A percentile compares a stretch with the other conserved stretches of the same genome.
These are phyloP conservation scores for Zonitis immaculata DNA, from an alignment of 2,888 invertebrate genomes.

Conservation along the genomic window DNA sequence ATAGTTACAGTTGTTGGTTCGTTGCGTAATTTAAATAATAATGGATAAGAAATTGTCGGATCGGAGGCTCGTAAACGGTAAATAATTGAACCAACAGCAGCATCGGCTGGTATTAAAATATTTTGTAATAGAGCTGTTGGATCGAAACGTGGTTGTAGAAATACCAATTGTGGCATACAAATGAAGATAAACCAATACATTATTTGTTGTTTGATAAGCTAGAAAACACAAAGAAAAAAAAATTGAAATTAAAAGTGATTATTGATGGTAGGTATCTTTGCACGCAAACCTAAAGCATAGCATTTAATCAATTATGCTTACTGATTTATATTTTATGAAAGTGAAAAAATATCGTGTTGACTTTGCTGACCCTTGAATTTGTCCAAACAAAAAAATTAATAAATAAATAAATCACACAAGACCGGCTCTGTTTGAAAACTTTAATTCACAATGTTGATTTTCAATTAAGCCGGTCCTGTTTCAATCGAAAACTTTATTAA, in stretches of 20 bases:
- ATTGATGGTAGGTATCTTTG: too few species aligned
- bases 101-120: conserved; percentile 78
- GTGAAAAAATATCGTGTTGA: conserved; percentile 25
- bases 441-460: too few species aligned
- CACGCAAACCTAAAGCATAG: conserved; percentile 25
- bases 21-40: conserved; percentile 66
- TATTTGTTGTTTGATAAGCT: background rate
- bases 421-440: too few species aligned
- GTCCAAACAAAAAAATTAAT: too few species aligned
- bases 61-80: conserved; percentile 80
- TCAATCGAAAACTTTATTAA: too few species aligned
- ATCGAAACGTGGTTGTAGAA: conserved; percentile 77
- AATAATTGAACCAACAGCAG: conserved; percentile 76
- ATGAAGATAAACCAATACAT: conserved; percentile 30
- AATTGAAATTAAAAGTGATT: too few species aligned
- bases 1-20: conserved; percentile 73
- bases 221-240: background rate
- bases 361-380: conserved; percentile 25
- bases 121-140: conserved; percentile 77
- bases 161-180: conserved; percentile 29
- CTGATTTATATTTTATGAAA: conserved; percentile 27
- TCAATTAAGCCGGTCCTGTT: too few species aligned
- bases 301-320: conserved; percentile 28
- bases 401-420: too few species aligned
- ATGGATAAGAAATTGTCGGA: conserved; percentile 81